phyloP scores from a whole-genome alignment of 1,140 invertebrate genomes.

The Ditylenchus dipsaci region DNA sequence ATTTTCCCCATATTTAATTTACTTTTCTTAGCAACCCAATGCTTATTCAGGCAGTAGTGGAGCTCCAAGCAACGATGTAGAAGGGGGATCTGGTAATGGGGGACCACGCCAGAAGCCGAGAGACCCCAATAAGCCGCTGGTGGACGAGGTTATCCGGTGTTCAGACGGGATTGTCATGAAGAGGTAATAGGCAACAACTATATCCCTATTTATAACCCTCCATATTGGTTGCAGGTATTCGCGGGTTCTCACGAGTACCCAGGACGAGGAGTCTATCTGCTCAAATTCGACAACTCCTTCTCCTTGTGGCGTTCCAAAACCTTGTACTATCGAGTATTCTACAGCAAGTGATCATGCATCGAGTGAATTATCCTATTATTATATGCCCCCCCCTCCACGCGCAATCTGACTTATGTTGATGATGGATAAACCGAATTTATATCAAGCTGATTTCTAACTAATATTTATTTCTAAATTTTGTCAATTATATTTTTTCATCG shows the following conservation, averaged over 20 bases:
- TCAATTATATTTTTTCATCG: too few relatives aligned
- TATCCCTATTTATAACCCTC: neutral
- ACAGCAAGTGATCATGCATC: constrained; percentile 67
- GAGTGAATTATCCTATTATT: too few relatives aligned
- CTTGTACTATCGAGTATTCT: constrained; percentile 95
- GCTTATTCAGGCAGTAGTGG: neutral
- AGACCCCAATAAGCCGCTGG: constrained; percentile 63
- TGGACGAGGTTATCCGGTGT: constrained; percentile 83
- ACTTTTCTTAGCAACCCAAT: too few relatives aligned
- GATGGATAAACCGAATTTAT: too few relatives aligned
- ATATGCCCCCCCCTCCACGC: too few relatives aligned
- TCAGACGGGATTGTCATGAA: constrained; percentile 86
- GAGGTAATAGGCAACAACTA: too few relatives aligned
- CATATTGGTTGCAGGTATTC: constrained; percentile 32
- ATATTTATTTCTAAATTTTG: too few relatives aligned
- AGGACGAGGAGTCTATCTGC: constrained; percentile 84
- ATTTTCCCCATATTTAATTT: too few relatives aligned
- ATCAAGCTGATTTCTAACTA: too few relatives aligned
- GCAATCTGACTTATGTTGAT: too few relatives aligned
- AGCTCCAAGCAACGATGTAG: constrained; percentile 34
- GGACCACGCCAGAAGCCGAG: constrained; percentile 13
- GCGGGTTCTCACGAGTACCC: constrained; percentile 94
- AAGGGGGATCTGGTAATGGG: constrained; percentile 26
- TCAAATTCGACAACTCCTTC: constrained; percentile 99
- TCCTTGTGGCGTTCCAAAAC: constrained; percentile 98